Conservation (phyloP, 2,797 vertebrate genomes). For the Alca torda region DNA sequence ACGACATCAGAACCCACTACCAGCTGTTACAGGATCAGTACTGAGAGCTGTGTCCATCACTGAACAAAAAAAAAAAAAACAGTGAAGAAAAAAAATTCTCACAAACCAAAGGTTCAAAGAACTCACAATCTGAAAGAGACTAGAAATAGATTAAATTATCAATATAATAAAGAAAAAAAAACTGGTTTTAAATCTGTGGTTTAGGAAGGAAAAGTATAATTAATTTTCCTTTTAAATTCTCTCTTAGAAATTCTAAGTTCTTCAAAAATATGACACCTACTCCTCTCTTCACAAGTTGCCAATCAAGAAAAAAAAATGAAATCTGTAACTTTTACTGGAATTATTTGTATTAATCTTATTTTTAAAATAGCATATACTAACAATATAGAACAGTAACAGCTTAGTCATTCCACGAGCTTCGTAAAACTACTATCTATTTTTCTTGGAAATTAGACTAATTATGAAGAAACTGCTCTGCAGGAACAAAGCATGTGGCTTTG, state of each 20-base stretch:
- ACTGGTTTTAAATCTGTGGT: not conserved
- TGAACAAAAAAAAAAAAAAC: not conserved
- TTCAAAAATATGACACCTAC: not conserved
- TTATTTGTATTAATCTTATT: not conserved
- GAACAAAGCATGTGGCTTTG: not conserved
- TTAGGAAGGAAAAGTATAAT: not conserved
- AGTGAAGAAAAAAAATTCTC: not conserved
- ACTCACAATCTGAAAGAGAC: not conserved
- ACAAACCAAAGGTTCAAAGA: not conserved
- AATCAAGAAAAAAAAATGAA: not conserved
- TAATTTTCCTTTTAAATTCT: not conserved
- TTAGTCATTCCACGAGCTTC: not conserved
- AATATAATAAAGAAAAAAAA: fast-evolving
- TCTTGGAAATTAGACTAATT: constrained; percentile 7
- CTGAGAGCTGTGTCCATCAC: not conserved
- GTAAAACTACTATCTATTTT: not conserved
- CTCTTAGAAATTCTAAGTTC: not conserved
- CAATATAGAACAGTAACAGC: not conserved
- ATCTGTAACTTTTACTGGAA: not conserved
- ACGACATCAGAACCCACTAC: not conserved
- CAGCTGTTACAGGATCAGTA: not conserved
- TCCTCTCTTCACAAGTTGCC: not conserved
- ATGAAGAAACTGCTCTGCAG: constrained; percentile 14
- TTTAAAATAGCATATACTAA: constrained; percentile 6
- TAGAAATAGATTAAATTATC: not conserved